Evolutionary conservation across 1,140 invertebrate genomes (phyloP), one percentile per base, ranked within the genome.

Genomic region (Aphelinus certus): DNA sequence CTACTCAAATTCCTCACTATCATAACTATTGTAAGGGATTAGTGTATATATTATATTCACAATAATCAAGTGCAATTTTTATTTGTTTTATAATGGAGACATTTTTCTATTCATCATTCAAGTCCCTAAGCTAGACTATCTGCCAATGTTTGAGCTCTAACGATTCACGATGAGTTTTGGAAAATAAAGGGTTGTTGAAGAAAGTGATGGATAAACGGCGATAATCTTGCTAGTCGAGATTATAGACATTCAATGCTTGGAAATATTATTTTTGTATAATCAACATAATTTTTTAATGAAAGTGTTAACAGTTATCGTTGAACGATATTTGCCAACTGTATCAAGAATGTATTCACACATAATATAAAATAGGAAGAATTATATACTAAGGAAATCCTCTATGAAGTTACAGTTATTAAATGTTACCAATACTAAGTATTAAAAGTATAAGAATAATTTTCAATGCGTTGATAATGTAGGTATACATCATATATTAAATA

Each of bases 61-160:
- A 26, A 26, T 26, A 26, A 26, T 26, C 26, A 26, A 26, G 26
- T 26, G 83, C 83, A 82, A 83, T 82, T 85, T 84, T 81, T 87
- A 85, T 86, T 86, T 86, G 85, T 86, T 87, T 83, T 82, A 75
- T 42, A 49, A 49, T 9, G 51, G 61, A 67, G 6, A 61, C 48
- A 51, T 3, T n/a, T 53, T 58, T 67, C n/a, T 42, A 60, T 61
- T n/a, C 26, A 0, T 73, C 42, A 10, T 56, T 10, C 62, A 66
- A 61, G 51, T 49, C 4, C 42, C 56, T 58, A 26, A 26, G 73
- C 66, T 70, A 64, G 62, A 26, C 51, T 70, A 51, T 61, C 73
- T 75, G 66, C 67, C 67, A 75, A 70, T 64, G 67, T 70, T 6
- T 69, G 70, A 69, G 7, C 53, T 69, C 55, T 67, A 73, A 73